Percentiles rank a stretch among this genome's conserved stretches.
Evolutionary conservation across 2,888 invertebrate species (phyloP).

Genomic region (Drosophila bunnanda): DNA sequence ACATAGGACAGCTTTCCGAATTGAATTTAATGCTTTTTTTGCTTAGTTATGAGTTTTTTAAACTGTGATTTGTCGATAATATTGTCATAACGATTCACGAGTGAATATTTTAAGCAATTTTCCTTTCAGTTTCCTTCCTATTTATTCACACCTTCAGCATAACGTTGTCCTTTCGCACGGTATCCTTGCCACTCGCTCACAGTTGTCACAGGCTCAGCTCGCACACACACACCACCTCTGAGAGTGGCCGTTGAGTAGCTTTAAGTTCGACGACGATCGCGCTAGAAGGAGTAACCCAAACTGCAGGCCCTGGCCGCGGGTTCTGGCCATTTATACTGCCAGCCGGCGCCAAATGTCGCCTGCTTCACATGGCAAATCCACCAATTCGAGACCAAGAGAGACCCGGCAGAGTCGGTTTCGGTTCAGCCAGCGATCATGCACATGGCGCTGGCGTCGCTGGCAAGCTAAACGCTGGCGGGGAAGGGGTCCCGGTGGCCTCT

Average conservation of each 20-base stretch:
- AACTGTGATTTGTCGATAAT: too few species aligned
- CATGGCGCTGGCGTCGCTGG: constrained; percentile 53
- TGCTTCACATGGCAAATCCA: constrained; percentile 81
- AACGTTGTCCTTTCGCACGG: constrained; percentile 60
- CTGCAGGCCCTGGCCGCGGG: constrained; percentile 65
- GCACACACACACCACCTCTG: constrained; percentile 55
- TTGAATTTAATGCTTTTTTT: too few species aligned
- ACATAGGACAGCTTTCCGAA: too few species aligned
- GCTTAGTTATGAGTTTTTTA: too few species aligned
- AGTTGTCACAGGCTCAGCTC: constrained; percentile 35
- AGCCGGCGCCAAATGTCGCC: constrained; percentile 81
- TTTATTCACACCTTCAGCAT: constrained; percentile 77
- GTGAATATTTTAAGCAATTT: too few species aligned
- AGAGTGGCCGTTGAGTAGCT: constrained; percentile 46
- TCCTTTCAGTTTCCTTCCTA: too few species aligned
- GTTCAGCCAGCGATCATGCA: constrained; percentile 63
- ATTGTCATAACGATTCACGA: too few species aligned
- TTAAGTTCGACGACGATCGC: constrained; percentile 50
- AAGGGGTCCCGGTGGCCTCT: constrained; percentile 25
- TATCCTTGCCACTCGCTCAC: constrained; percentile 53
- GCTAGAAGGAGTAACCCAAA: constrained; percentile 64
- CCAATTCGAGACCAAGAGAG: constrained; percentile 74
- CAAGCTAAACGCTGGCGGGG: not conserved
- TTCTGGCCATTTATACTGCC: constrained; percentile 70
- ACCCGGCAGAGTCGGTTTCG: constrained; percentile 16